phyloP scores from a whole-genome alignment of 1,140 invertebrate genomes.

The Neotoxoptera formosana region DNA sequence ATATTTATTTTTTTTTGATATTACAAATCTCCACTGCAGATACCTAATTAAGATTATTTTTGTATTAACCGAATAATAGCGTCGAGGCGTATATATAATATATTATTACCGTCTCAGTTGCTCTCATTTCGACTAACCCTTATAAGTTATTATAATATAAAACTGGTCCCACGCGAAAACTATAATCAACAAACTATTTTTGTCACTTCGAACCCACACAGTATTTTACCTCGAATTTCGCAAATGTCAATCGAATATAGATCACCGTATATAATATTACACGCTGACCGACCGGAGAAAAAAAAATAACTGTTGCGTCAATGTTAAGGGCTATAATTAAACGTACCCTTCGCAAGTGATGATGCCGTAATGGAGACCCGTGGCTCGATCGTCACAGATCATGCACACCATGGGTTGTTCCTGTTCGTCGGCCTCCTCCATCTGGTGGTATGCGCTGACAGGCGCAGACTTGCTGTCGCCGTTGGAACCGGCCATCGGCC shows the following conservation, averaged over 20 bases:
- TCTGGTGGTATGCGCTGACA: conserved; percentile 57
- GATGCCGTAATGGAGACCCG: conserved; percentile 96
- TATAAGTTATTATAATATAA: background rate
- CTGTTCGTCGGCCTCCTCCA: conserved; percentile 75
- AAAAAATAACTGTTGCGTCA: background rate
- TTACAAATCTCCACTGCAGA: background rate
- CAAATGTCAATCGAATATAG: no score
- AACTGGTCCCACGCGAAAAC: background rate
- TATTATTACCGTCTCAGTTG: background rate
- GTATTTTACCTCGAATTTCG: background rate
- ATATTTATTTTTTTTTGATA: background rate
- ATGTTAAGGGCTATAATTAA: no score
- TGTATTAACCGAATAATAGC: background rate
- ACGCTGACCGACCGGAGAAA: background rate
- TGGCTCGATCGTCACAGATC: conserved; percentile 97
- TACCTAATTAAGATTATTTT: background rate
- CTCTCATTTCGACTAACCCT: background rate
- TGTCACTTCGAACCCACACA: background rate
- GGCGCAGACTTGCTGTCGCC: conserved; percentile 61
- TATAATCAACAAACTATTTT: background rate
- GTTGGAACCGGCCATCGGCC: conserved; percentile 63
- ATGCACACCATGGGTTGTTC: conserved; percentile 96
- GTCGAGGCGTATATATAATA: background rate
- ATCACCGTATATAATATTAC: background rate
- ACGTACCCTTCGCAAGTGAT: conserved; percentile 92